phyloP scores from a whole-genome alignment of 1,140 invertebrate species.

The Melitaea cinxia region DNA sequence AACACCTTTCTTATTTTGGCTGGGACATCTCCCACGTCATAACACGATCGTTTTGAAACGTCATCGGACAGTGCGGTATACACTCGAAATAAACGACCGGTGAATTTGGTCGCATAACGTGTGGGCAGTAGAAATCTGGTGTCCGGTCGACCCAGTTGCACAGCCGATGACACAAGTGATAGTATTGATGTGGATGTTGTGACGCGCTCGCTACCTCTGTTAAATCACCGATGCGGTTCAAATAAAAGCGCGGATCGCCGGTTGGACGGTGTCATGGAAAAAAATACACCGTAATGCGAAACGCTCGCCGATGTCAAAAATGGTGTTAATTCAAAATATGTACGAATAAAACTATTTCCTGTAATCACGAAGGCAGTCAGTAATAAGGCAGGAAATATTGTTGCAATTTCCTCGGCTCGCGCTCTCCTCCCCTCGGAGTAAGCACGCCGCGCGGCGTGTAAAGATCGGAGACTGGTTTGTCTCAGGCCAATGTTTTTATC shows the following conservation, averaged over 20 bases:
- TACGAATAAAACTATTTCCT: constrained; percentile 31
- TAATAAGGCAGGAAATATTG: constrained; percentile 32
- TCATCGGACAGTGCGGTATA: constrained; percentile 35
- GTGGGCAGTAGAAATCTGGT: constrained; percentile 62
- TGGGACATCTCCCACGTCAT: constrained; percentile 42
- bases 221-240: constrained; percentile 29
- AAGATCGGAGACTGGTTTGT: constrained; percentile 64
- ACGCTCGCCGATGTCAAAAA: not conserved
- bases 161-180: constrained; percentile 63
- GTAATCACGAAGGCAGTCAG: constrained; percentile 17
- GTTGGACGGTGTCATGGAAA: not conserved
- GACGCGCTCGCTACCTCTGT: constrained; percentile 48
- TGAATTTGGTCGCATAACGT: constrained; percentile 49
- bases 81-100: constrained; percentile 47
- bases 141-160: constrained; percentile 71
- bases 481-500: constrained; percentile 75
- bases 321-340: constrained; percentile 2
- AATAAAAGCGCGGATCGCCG: not conserved
- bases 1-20: constrained; percentile 9
- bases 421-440: not conserved
- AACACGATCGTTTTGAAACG: constrained; percentile 46
- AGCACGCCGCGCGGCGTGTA: constrained; percentile 18
- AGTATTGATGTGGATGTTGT: constrained; percentile 59
- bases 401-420: constrained; percentile 34
- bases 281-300: not conserved